phyloP scores from a whole-genome alignment of 2,888 invertebrate species.

The Macropis europaea region DNA sequence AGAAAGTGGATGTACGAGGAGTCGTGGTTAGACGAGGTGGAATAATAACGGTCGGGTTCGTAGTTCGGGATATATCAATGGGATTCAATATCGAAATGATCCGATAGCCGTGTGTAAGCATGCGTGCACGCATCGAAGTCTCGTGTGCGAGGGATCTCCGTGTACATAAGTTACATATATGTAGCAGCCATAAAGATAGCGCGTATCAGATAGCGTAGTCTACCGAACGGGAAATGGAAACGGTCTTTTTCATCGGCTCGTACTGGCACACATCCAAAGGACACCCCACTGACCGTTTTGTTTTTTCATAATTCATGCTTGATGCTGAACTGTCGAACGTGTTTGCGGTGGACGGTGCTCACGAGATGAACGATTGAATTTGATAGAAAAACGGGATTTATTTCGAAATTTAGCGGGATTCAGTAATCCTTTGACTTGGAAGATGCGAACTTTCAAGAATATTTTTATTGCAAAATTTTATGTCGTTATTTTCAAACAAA shows the following conservation, averaged over 20 bases:
- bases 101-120: slow-evolving; percentile 66
- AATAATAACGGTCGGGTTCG: slow-evolving; percentile 52
- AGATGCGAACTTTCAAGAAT: too few species aligned
- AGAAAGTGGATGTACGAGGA: slow-evolving; percentile 35
- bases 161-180: slow-evolving; percentile 54
- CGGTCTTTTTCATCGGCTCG: slow-evolving; percentile 6
- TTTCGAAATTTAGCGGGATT: too few species aligned
- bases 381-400: too few species aligned
- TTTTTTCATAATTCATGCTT: slow-evolving; percentile 8
- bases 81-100: slow-evolving; percentile 74
- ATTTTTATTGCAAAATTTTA: too few species aligned
- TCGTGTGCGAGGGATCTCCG: slow-evolving; percentile 20
- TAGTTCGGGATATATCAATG: slow-evolving; percentile 61
- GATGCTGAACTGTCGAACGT: too few species aligned
- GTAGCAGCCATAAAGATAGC: slow-evolving; percentile 72
- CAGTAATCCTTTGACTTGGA: too few species aligned
- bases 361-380: too few species aligned
- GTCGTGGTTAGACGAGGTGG: slow-evolving; percentile 50
- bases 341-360: too few species aligned
- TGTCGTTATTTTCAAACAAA: too few species aligned
- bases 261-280: slow-evolving; percentile 34
- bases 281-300: slow-evolving; percentile 16
- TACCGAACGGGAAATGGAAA: slow-evolving; percentile 32
- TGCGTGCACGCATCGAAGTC: slow-evolving; percentile 33
- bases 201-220: slow-evolving; percentile 61